These are phyloP conservation scores for Ferdinandea cuprea DNA, from an alignment of 2,888 invertebrate species.

Conservation along the genomic window DNA sequence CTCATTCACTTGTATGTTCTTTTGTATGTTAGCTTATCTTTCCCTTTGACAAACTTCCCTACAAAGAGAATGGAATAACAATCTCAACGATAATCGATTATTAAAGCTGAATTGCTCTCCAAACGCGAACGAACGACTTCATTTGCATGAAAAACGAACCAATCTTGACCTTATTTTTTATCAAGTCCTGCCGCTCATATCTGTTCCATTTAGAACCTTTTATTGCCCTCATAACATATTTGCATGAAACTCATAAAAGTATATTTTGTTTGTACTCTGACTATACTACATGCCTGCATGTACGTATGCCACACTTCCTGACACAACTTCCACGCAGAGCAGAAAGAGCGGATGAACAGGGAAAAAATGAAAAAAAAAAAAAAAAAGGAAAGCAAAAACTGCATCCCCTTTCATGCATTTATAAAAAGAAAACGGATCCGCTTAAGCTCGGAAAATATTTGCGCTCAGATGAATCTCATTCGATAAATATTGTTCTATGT, in stretches of 20 bases:
- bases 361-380: constrained; percentile 16
- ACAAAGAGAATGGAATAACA: not conserved
- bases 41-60: too few relatives aligned
- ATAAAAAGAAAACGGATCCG: constrained; percentile 65
- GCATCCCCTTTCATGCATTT: constrained; percentile 35
- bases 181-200: constrained; percentile 24
- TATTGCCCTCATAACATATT: constrained; percentile 62
- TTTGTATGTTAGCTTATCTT: too few relatives aligned
- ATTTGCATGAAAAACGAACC: constrained; percentile 59
- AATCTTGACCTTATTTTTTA: constrained; percentile 61
- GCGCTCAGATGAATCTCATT: constrained; percentile 65
- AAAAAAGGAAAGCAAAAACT: constrained; percentile 15
- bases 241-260: constrained; percentile 62
- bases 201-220: constrained; percentile 27
- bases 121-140: constrained; percentile 1
- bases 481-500: constrained; percentile 72
- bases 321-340: not conserved
- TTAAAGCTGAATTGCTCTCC: constrained; percentile 8
- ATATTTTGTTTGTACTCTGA: constrained; percentile 38
- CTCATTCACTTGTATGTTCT: too few relatives aligned
- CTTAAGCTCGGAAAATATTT: constrained; percentile 70
- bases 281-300: constrained; percentile 2
- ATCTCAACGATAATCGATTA: constrained; percentile 1
- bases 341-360: not conserved
- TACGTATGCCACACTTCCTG: not conserved